A percentile compares a stretch with the other conserved stretches of the same genome.
Evolutionary conservation across 2,113 vertebrate species (phyloP).

Genomic region (Gymnocephalus cernua): DNA sequence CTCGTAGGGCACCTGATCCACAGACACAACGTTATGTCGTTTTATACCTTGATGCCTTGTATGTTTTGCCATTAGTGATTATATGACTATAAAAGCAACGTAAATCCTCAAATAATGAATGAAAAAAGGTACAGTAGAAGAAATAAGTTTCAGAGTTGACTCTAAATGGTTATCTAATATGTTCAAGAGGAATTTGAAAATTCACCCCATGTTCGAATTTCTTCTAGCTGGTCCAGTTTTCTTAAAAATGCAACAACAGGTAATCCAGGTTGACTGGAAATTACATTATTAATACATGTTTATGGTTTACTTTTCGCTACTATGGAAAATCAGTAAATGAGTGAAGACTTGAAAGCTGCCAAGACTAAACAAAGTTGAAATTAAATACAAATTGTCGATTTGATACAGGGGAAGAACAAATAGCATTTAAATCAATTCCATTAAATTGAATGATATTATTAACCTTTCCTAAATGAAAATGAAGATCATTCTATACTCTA

Average conservation of each 20-base stretch:
- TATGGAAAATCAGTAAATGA: background rate
- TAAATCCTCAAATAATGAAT: background rate
- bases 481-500: background rate
- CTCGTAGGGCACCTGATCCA: slow-evolving; percentile 92
- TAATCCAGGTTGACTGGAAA: too few relatives aligned
- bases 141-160: background rate
- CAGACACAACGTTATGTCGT: background rate
- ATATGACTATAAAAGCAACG: background rate
- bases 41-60: background rate
- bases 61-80: background rate
- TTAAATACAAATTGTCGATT: background rate
- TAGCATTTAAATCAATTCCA: background rate
- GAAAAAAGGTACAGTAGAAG: background rate
- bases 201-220: background rate
- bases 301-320: background rate
- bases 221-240: background rate
- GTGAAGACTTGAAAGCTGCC: background rate
- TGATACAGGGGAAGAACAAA: background rate
- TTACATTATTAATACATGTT: background rate
- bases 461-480: background rate
- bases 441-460: background rate
- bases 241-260: background rate
- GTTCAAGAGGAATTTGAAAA: background rate
- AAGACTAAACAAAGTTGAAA: background rate
- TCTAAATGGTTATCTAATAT: background rate